Evolutionary conservation across 2,888 invertebrate species (phyloP).

Genomic region (Agriopis marginaria): DNA sequence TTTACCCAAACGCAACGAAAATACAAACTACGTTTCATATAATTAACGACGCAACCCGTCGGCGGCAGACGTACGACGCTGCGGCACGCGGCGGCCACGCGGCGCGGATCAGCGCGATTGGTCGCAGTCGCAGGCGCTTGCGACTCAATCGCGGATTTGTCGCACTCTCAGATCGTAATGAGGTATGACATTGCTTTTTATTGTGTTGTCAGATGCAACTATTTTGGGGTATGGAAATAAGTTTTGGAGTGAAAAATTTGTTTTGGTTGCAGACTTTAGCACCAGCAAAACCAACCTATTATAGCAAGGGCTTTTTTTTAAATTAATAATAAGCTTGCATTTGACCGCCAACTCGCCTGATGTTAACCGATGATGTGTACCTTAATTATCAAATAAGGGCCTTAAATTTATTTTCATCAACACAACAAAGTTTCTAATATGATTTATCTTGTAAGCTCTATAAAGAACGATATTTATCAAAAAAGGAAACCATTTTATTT

Average conservation of each 20-base stretch:
- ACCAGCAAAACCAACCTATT: background rate
- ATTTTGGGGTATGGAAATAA: slow-evolving; percentile 19
- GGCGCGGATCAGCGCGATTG: slow-evolving; percentile 68
- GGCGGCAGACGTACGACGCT: slow-evolving; percentile 55
- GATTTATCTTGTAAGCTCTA: no score
- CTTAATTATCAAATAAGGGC: no score
- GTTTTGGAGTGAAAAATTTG: background rate
- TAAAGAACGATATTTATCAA: no score
- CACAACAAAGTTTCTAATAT: no score
- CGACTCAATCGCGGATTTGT: slow-evolving; percentile 73
- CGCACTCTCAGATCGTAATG: slow-evolving; percentile 66
- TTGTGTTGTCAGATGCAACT: slow-evolving; percentile 49
- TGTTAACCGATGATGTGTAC: no score
- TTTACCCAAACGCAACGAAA: slow-evolving; percentile 42
- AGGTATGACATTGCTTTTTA: slow-evolving; percentile 77
- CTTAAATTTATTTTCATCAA: no score
- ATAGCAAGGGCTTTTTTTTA: no score
- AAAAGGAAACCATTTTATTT: no score
- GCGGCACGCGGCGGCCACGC: slow-evolving; percentile 68
- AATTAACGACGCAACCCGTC: slow-evolving; percentile 63
- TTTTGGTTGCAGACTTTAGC: no score
- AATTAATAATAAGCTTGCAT: no score
- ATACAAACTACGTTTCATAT: slow-evolving; percentile 58
- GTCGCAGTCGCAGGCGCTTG: slow-evolving; percentile 57
- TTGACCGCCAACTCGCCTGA: no score